phyloP scores from a whole-genome alignment of 2,113 vertebrate genomes.

The Lepisosteus oculatus region DNA sequence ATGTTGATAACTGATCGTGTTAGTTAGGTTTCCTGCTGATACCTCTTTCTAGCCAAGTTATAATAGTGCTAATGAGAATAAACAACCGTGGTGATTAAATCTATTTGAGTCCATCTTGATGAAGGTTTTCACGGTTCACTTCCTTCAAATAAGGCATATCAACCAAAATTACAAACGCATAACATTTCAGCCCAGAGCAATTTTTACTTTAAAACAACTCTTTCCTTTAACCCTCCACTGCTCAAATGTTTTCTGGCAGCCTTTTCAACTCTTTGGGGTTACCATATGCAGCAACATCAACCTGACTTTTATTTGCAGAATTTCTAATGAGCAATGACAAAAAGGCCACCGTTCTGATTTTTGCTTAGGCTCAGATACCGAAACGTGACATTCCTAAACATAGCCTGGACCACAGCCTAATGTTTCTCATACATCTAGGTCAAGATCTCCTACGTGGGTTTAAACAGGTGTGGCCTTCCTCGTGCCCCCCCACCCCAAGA shows the following conservation, averaged over 20 bases:
- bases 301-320: too few relatives aligned
- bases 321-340: too few relatives aligned
- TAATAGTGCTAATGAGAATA: background rate
- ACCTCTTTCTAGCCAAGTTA: background rate
- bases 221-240: too few relatives aligned
- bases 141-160: background rate
- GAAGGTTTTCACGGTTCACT: background rate
- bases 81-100: background rate
- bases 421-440: slow-evolving; percentile 12
- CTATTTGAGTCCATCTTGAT: background rate
- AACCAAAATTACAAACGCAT: background rate
- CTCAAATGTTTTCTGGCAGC: too few relatives aligned
- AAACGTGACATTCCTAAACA: background rate
- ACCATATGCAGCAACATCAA: too few relatives aligned
- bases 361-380: too few relatives aligned
- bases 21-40: too few relatives aligned
- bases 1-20: too few relatives aligned
- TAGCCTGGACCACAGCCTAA: background rate
- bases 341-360: too few relatives aligned
- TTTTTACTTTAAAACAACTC: background rate
- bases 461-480: background rate
- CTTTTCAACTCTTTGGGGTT: too few relatives aligned
- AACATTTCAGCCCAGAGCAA: background rate
- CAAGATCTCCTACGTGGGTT: background rate
- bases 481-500: background rate